phyloP scores from a whole-genome alignment of 2,113 vertebrate species.

The Ellobius talpinus region DNA sequence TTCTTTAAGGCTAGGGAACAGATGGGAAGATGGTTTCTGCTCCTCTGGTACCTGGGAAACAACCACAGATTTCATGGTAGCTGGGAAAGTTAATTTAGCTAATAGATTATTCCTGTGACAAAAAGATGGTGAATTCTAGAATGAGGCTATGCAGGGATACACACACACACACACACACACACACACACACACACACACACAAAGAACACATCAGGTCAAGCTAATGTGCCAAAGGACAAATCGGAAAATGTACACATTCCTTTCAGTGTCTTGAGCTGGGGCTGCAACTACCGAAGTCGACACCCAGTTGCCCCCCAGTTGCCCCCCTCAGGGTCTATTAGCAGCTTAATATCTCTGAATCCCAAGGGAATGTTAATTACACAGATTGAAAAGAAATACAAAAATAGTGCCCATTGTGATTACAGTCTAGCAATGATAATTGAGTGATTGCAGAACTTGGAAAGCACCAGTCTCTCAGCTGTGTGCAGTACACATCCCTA shows the following conservation, averaged over 20 bases:
- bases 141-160: neutral
- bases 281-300: neutral
- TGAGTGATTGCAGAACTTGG: conserved; percentile 53
- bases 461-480: neutral
- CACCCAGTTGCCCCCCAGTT: neutral
- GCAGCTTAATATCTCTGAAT: conserved; percentile 43
- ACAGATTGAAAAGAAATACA: conserved; percentile 31
- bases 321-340: conserved; percentile 34
- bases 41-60: neutral
- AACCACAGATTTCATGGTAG: neutral
- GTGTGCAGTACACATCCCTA: neutral
- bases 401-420: conserved; percentile 47
- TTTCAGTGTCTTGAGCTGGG: conserved; percentile 31
- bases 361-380: conserved; percentile 48
- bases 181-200: too few species aligned
- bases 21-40: neutral
- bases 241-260: neutral
- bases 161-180: too few species aligned
- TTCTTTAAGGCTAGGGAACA: neutral
- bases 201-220: neutral
- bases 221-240: neutral
- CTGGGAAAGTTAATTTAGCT: neutral
- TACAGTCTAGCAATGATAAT: conserved; percentile 42
- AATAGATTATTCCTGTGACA: neutral
- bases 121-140: conserved; percentile 33